These are phyloP conservation scores for Drosophila kikkawai DNA, from an alignment of 1,140 invertebrate species.

Conservation along the genomic window DNA sequence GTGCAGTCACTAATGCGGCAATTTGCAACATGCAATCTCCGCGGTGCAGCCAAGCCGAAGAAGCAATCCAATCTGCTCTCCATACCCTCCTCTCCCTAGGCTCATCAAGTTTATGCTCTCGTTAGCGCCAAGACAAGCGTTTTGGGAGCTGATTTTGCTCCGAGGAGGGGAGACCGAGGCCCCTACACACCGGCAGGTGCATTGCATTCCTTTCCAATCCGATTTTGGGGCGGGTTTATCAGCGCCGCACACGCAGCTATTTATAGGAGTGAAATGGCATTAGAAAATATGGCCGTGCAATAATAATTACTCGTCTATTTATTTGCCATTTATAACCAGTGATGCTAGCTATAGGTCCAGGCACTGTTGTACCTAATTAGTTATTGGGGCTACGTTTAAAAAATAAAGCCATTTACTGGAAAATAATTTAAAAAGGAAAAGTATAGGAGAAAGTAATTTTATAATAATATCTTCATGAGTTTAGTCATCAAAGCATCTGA, in stretches of 20 bases:
- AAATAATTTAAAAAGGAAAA: not conserved
- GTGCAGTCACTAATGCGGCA: constrained; percentile 68
- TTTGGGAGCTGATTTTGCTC: constrained; percentile 25
- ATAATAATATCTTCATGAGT: not conserved
- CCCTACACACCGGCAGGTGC: not conserved
- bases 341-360: constrained; percentile 14
- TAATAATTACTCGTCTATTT: constrained; percentile 76
- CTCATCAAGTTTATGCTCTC: constrained; percentile 75
- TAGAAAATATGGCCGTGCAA: constrained; percentile 65
- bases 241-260: constrained; percentile 58
- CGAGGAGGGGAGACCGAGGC: not conserved
- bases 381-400: not conserved
- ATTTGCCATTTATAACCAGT: constrained; percentile 34
- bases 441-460: not conserved
- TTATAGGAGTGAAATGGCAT: constrained; percentile 64
- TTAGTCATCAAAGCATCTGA: not conserved
- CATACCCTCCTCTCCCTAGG: not conserved
- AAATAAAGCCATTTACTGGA: too few relatives aligned
- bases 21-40: constrained; percentile 69
- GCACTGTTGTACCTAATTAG: constrained; percentile 27
- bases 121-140: constrained; percentile 73
- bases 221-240: constrained; percentile 44
- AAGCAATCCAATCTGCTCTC: constrained; percentile 35
- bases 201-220: constrained; percentile 39
- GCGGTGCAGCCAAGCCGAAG: constrained; percentile 33